Evolutionary conservation across 2,888 invertebrate species (phyloP).

Genomic region (Synanthedon myopaeformis): DNA sequence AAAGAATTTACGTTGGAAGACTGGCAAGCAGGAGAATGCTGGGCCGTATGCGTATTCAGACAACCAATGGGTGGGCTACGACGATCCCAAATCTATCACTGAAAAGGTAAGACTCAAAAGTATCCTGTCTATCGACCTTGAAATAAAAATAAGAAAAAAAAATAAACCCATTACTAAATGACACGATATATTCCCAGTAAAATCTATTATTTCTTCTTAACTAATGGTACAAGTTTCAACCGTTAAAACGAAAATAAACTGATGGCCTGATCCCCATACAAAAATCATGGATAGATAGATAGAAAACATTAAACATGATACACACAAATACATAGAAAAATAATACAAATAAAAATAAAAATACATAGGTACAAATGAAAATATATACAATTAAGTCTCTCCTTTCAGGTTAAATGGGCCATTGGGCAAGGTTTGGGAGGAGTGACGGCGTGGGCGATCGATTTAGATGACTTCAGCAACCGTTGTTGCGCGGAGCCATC

Average conservation of each 20-base stretch:
- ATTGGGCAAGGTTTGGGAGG: conserved; percentile 80
- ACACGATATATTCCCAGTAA: too few relatives aligned
- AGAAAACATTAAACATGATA: too few relatives aligned
- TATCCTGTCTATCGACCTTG: too few relatives aligned
- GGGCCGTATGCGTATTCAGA: conserved; percentile 83
- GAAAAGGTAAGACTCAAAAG: conserved; percentile 69
- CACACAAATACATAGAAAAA: too few relatives aligned
- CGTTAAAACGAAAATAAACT: too few relatives aligned
- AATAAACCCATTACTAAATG: too few relatives aligned
- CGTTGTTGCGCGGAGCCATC: conserved; percentile 84
- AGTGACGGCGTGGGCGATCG: conserved; percentile 88
- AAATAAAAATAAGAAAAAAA: too few relatives aligned
- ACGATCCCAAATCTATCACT: conserved; percentile 81
- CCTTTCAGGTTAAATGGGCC: conserved; percentile 76
- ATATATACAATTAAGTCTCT: background rate
- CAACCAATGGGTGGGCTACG: conserved; percentile 92
- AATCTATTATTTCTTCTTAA: too few relatives aligned
- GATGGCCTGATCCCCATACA: too few relatives aligned
- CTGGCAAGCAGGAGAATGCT: conserved; percentile 70
- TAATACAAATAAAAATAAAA: too few relatives aligned
- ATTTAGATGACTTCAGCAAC: conserved; percentile 89
- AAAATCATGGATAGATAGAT: too few relatives aligned
- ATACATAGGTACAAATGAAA: background rate
- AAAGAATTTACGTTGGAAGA: conserved; percentile 76
- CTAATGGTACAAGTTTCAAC: too few relatives aligned